A percentile compares a stretch with the other conserved stretches of the same genome.
These are phyloP conservation scores for Aleadryas rufinucha DNA, from an alignment of 2,113 vertebrate genomes.

Conservation along the genomic window DNA sequence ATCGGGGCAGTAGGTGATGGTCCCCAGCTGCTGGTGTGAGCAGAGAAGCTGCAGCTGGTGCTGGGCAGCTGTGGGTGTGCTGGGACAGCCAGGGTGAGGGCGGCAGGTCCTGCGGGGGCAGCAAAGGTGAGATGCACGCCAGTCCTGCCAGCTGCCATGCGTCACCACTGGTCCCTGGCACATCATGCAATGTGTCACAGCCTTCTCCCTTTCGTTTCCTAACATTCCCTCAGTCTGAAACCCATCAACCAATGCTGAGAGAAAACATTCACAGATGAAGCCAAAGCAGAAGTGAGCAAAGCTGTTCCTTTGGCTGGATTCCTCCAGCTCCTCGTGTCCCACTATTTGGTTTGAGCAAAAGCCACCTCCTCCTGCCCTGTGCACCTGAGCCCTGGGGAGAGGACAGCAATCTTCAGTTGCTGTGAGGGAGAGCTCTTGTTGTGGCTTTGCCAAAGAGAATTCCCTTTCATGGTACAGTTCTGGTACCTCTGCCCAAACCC, in stretches of 20 bases:
- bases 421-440: background rate
- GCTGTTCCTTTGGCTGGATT: slow-evolving; percentile 31
- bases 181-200: background rate
- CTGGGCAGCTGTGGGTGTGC: background rate
- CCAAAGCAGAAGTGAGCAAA: slow-evolving; percentile 53
- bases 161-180: background rate
- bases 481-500: background rate
- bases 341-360: background rate
- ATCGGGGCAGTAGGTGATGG: background rate
- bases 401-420: background rate
- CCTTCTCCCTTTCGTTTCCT: background rate
- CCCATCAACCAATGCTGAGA: background rate
- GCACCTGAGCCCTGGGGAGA: background rate
- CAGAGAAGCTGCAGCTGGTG: background rate
- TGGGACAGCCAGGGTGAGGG: background rate
- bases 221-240: slow-evolving; percentile 21
- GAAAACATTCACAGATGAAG: background rate
- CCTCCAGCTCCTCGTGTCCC: background rate
- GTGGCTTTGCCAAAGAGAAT: background rate
- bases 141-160: background rate
- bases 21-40: background rate
- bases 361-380: background rate
- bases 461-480: accelerated
- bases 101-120: background rate
- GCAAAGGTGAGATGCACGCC: background rate